These are phyloP conservation scores for Aegypius monachus DNA, from an alignment of 2,113 vertebrate species.

Conservation along the genomic window DNA sequence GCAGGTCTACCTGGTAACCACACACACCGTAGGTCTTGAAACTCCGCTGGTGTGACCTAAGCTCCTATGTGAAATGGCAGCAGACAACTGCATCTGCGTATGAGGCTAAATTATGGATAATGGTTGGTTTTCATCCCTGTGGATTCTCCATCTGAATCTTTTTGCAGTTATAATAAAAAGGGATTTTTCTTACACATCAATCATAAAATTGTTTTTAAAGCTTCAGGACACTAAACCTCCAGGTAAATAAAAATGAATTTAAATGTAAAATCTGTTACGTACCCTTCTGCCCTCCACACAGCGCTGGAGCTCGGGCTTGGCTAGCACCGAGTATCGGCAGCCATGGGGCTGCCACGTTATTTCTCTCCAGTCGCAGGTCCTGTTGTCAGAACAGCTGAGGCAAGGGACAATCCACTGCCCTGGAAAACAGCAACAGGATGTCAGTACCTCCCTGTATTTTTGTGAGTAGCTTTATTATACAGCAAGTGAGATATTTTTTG, in stretches of 20 bases:
- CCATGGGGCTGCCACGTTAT: slow-evolving; percentile 87
- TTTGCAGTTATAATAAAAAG: neutral
- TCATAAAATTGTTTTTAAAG: neutral
- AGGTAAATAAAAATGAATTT: neutral
- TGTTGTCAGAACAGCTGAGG: slow-evolving; percentile 93
- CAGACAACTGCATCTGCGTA: neutral
- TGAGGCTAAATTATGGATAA: neutral
- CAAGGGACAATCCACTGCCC: slow-evolving; percentile 95
- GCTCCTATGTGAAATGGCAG: neutral
- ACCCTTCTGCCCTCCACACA: slow-evolving; percentile 88
- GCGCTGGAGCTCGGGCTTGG: slow-evolving; percentile 78
- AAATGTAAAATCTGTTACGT: neutral
- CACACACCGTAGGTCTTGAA: neutral
- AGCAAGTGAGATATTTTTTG: neutral
- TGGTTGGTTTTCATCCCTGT: neutral
- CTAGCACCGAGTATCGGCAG: slow-evolving; percentile 77
- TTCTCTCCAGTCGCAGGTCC: slow-evolving; percentile 95
- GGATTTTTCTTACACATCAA: neutral
- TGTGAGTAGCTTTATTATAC: neutral
- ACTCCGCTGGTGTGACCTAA: neutral
- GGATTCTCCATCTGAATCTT: neutral
- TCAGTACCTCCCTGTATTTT: neutral
- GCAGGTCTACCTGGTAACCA: neutral
- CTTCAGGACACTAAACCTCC: neutral
- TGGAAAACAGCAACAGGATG: slow-evolving; percentile 52